Base-by-base conservation (phyloP, 2,113 vertebrate genomes). In the Phyllopteryx taeniolatus region DNA sequence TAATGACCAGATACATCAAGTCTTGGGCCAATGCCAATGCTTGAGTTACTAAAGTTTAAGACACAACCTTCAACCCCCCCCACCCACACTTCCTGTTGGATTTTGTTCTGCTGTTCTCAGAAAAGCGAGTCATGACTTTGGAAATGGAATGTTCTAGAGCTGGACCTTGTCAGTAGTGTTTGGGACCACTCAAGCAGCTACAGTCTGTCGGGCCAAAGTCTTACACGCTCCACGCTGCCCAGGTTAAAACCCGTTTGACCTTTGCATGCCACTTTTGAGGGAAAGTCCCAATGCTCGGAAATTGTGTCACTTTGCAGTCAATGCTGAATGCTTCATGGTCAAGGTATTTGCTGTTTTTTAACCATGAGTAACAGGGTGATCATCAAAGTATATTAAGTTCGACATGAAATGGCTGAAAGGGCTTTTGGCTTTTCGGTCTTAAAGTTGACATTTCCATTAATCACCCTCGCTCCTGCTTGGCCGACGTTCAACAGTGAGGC, bases 121-220 rank as follows among this genome's bases (percentile, higher is more conserved):
- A 86, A 82, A 79, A 84, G 79, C 71, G 35, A 74, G 66, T 71
- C 79, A 67, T 68, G 71, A 80, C 75, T 79, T 78, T 83, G 76
- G 75, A 80, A 83, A 84, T 77, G 70, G 83, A 88, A 90, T 70
- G 77, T 88, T 85, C 80, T 80, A 79, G 70, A 78, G 73, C 71
- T 56, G 80, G 70, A 78, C 74, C 71, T 56, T 77, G 79, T 88
- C 83, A 85, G 83, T 77, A 47, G 80, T 79, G 74, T 84, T 84
- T 74, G 70, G 80, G 75, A 67, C 68, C 17, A 69, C 69, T 70
- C 73, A 59, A 72, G 49, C 59, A 56, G 70, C 60, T 73, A 20
- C 19, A 8, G 44, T 74, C n/a, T 5, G 22, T 66, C 0, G 13
- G 64, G 67, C 71, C 70, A 71, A 70, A 56, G 19, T 75, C 60